Conservation (phyloP, 2,888 invertebrate genomes). For the Bellardia bayeri region DNA sequence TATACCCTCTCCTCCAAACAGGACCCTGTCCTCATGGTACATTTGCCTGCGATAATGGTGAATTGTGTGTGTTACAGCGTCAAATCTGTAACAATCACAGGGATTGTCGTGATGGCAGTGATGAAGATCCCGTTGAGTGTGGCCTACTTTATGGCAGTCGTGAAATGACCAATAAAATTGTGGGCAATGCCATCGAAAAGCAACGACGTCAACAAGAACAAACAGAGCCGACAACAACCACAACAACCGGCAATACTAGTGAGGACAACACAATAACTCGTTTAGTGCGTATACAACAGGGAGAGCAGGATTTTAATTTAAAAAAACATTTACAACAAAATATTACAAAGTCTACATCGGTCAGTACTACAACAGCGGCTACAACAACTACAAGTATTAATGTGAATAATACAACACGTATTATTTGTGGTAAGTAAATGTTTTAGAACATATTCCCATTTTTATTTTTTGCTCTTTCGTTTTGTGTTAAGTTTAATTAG, state of each 20-base stretch:
- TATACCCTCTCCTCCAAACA: constrained; percentile 74
- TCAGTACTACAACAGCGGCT: background rate
- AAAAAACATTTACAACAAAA: constrained; percentile 32
- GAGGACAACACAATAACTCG: constrained; percentile 18
- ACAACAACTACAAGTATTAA: constrained; percentile 43
- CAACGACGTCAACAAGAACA: constrained; percentile 71
- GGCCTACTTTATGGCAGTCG: constrained; percentile 83
- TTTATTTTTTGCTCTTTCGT: background rate
- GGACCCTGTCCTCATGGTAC: constrained; percentile 86
- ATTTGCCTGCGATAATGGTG: constrained; percentile 85
- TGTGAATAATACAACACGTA: constrained; percentile 44
- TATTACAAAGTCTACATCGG: constrained; percentile 23
- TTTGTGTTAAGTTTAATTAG: constrained; percentile 57
- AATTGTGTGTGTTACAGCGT: constrained; percentile 85
- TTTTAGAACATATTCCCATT: constrained; percentile 41
- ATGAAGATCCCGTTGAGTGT: constrained; percentile 85
- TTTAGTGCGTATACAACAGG: constrained; percentile 25
- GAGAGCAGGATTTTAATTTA: constrained; percentile 57
- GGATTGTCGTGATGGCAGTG: constrained; percentile 85
- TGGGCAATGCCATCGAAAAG: constrained; percentile 81
- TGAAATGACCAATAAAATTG: constrained; percentile 81
- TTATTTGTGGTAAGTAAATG: constrained; percentile 74
- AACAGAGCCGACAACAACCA: background rate
- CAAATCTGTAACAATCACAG: constrained; percentile 85
- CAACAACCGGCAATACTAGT: constrained; percentile 37